Base-by-base conservation (phyloP, 2,888 invertebrate species). In the Ethmia dodecea region DNA sequence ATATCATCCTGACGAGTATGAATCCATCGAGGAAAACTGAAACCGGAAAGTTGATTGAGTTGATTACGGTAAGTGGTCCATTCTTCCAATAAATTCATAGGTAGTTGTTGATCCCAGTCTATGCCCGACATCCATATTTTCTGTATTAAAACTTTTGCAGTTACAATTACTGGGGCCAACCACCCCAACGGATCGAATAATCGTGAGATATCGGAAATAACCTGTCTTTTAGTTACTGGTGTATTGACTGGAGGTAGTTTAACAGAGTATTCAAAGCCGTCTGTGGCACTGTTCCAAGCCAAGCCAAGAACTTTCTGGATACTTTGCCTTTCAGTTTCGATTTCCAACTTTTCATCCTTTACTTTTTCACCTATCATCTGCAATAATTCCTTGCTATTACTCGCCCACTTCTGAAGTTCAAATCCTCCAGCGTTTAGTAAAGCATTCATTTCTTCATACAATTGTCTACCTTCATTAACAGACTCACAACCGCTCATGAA, bases 231-330 rank as follows among this genome's bases (percentile, higher is more conserved):
- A 9, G 50, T 49, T 12, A 45, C 25, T 2, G 35, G 26, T 13
- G 14, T 13, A 5, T 4, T n/a, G 3, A 22, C 9, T 2, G 33
- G 20, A 3, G 46, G 40, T 8, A 51, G 22, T 1, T 39, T 37
- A 2, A 56, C 43, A 0, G 33, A 31, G 14, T 44, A 52, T 5
- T 34, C 35, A n/a, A 56, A 49, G 3, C 8, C 5, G 14, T 55
- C 55, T 1, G 26, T 13, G 5, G 14, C 5, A 5, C 38, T 6
- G 11, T 46, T 38, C 49, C 52, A 50, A 10, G 40, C 39, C 16
- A 49, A 33, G 30, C 55, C 49, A 9, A 56, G 13, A 14, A 45
- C 47, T 33, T 52, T 53, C 4, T 42, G 31, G 10, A 33, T 15
- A 5, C 29, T 16, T 14, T 53, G 47, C 4, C 29, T 16, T 14